phyloP scores from a whole-genome alignment of 2,888 invertebrate species.

The Morpho helenor region DNA sequence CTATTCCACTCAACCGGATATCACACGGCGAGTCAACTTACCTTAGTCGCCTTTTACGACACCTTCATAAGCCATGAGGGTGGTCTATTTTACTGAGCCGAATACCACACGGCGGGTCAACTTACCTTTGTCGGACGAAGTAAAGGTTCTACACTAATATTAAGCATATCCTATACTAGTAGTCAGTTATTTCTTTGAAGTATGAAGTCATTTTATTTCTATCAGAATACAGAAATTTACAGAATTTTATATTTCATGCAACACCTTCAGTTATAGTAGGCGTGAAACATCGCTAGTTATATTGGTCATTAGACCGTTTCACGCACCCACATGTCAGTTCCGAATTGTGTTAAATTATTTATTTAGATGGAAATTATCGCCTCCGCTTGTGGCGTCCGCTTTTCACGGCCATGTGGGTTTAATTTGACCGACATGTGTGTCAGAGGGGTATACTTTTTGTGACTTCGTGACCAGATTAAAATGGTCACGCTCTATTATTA shows the following conservation, averaged over 20 bases:
- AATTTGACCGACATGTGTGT: constrained; percentile 56
- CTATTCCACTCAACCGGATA: too few relatives aligned
- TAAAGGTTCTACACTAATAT: too few relatives aligned
- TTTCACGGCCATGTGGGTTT: constrained; percentile 56
- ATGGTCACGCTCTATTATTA: constrained; percentile 41
- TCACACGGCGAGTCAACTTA: too few relatives aligned
- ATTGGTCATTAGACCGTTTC: constrained; percentile 60
- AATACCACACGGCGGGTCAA: too few relatives aligned
- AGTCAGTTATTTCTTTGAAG: too few relatives aligned
- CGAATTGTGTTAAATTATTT: constrained; percentile 74
- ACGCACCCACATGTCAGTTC: constrained; percentile 63
- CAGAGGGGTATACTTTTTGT: constrained; percentile 41
- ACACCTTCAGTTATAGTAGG: constrained; percentile 34
- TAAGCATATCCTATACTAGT: too few relatives aligned
- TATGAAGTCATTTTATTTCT: too few relatives aligned
- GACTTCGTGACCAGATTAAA: constrained; percentile 34
- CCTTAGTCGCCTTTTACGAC: too few relatives aligned
- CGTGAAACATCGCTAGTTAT: constrained; percentile 74
- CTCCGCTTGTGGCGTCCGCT: constrained; percentile 43
- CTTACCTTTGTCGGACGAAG: too few relatives aligned
- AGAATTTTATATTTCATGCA: neutral
- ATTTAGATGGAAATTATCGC: constrained; percentile 73
- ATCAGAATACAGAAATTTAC: too few relatives aligned
- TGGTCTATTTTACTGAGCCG: too few relatives aligned
- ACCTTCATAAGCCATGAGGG: too few relatives aligned